Percentiles rank a stretch among this genome's conserved stretches.
phyloP scores from a whole-genome alignment of 1,140 invertebrate genomes.

The Diabrotica undecimpunctata region DNA sequence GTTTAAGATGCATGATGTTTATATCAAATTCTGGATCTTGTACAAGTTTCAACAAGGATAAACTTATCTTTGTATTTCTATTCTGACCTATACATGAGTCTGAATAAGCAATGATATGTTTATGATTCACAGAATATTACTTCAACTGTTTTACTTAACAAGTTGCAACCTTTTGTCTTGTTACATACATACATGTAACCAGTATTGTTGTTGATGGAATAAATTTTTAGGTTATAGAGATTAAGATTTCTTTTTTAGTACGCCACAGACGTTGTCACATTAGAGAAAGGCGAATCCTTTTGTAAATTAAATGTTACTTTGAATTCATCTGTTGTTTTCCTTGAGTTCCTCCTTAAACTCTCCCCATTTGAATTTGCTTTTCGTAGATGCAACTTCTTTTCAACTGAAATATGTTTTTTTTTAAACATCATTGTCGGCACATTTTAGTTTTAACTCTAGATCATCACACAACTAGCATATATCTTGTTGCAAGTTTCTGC shows the following conservation, averaged over 20 bases:
- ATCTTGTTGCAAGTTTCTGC: too few relatives aligned
- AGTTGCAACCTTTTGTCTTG: neutral
- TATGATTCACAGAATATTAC: neutral
- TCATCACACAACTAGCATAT: too few relatives aligned
- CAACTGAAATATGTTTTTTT: too few relatives aligned
- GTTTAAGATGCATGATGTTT: conserved; percentile 8
- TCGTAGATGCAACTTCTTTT: too few relatives aligned
- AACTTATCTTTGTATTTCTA: conserved; percentile 13
- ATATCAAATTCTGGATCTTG: neutral
- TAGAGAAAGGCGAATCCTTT: too few relatives aligned
- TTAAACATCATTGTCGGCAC: too few relatives aligned
- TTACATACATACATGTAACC: conserved; percentile 15
- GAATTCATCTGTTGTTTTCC: too few relatives aligned
- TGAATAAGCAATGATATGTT: conserved; percentile 17
- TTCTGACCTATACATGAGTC: conserved; percentile 22
- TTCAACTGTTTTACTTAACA: conserved; percentile 15
- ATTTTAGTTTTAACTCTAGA: too few relatives aligned
- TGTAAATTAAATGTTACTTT: too few relatives aligned
- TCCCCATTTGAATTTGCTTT: too few relatives aligned
- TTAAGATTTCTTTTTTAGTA: conserved; percentile 24
- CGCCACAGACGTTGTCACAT: too few relatives aligned
- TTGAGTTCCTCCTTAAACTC: too few relatives aligned
- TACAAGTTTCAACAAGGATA: conserved; percentile 9
- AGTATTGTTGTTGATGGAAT: conserved; percentile 11
- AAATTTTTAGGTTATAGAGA: neutral